Base-by-base conservation (phyloP, 2,797 vertebrate genomes). In the Arctocebus calabarensis region DNA sequence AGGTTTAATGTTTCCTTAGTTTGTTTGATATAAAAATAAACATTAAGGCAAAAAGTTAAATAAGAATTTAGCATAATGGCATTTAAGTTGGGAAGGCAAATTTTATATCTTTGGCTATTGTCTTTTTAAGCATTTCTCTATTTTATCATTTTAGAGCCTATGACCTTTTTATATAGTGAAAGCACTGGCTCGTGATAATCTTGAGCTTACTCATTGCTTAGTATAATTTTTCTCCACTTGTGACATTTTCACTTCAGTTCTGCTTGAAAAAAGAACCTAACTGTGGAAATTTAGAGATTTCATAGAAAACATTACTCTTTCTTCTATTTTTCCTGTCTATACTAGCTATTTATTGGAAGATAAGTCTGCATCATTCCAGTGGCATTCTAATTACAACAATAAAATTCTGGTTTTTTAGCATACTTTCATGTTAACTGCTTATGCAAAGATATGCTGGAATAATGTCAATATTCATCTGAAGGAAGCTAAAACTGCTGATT, bases 371-470 rank as follows among this genome's bases (percentile, higher is more conserved):
- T 55, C 34, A 57, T 86, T 48, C 87, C 61, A 71, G 32, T 48
- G 10, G 5, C 37, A 64, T 74, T 70, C 64, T 32, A 82, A 52
- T 87, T 64, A 62, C 5, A 73, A 61, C 6, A 61, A 71, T 40
- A 86, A 87, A 93, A 84, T 87, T 88, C 17, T 64, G 45, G 37
- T 89, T 92, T 88, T 82, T 64, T 29, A 90, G 2, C 13, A 20
- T 71, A 73, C 1, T 61, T 89, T 43, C 4, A 59, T 59, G 88
- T 93, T 73, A 94, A 86, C n/a, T 70, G 45, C 20, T 29, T 75
- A 66, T 71, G 10, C 40, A 89, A 96, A 94, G 48, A 64, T 61
- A 88, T 71, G 7, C 45, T 93, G 64, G 10, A 91, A 27, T 25
- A 10, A 62, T 32, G 73, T 84, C 34, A 73, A 52, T 77, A 91